Percentiles rank a stretch among this genome's conserved stretches.
phyloP scores from a whole-genome alignment of 2,888 invertebrate genomes.

The Endotricha flammealis region DNA sequence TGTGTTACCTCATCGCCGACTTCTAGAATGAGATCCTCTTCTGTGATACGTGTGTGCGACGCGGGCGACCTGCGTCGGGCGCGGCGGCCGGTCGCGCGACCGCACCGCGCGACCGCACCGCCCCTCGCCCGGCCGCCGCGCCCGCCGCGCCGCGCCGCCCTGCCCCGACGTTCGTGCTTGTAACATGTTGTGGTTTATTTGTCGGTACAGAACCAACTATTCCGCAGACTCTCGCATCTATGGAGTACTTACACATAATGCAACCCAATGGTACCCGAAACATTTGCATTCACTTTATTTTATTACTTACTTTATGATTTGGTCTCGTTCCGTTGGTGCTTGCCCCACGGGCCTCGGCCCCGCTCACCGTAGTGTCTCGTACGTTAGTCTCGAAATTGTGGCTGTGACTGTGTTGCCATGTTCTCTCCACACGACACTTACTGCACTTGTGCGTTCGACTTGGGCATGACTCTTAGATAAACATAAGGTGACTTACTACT shows the following conservation, averaged over 20 bases:
- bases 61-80: constrained; percentile 22
- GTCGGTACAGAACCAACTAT: constrained; percentile 74
- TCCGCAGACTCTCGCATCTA: constrained; percentile 74
- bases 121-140: constrained; percentile 14
- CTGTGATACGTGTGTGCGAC: constrained; percentile 35
- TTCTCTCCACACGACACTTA: constrained; percentile 41
- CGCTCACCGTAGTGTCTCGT: constrained; percentile 37
- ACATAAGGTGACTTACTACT: constrained; percentile 84
- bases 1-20: constrained; percentile 41
- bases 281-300: constrained; percentile 53
- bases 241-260: constrained; percentile 75
- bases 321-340: constrained; percentile 33
- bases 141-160: constrained; percentile 19
- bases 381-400: constrained; percentile 64
- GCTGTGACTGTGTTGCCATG: constrained; percentile 67
- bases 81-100: constrained; percentile 10
- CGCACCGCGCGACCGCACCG: constrained; percentile 12
- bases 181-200: constrained; percentile 70
- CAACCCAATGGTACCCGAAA: constrained; percentile 73
- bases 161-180: constrained; percentile 50
- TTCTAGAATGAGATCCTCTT: constrained; percentile 49
- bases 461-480: constrained; percentile 58
- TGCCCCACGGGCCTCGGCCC: constrained; percentile 35
- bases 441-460: constrained; percentile 34
- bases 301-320: constrained; percentile 31